Conservation (phyloP, 1,140 invertebrate species). For the Meloidogyne floridensis region DNA sequence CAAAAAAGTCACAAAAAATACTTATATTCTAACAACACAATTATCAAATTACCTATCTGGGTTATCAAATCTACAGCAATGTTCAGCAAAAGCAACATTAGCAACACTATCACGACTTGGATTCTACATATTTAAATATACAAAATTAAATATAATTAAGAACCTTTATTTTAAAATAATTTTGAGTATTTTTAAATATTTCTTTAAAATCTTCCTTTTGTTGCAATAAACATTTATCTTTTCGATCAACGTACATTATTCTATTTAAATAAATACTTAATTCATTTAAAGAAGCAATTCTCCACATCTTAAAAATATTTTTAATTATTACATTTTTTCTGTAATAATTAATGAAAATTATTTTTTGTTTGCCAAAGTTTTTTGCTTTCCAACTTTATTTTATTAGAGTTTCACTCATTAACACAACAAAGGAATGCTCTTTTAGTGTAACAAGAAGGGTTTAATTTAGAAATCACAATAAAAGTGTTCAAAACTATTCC, state of each 20-base stretch:
- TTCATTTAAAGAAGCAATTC: conserved; percentile 6
- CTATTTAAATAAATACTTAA: conserved; percentile 5
- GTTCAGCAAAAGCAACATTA: background rate
- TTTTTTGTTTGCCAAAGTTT: too few relatives aligned
- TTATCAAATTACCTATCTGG: background rate
- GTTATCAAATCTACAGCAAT: background rate
- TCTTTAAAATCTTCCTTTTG: conserved; percentile 7
- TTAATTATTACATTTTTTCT: too few relatives aligned
- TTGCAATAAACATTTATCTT: background rate
- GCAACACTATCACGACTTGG: background rate
- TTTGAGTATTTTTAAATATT: background rate
- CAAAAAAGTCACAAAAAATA: too few relatives aligned
- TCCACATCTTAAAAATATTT: background rate
- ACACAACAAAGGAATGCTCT: too few relatives aligned
- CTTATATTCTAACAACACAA: too few relatives aligned
- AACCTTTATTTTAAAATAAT: conserved; percentile 10
- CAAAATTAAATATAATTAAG: background rate
- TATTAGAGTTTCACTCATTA: too few relatives aligned
- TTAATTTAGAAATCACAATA: too few relatives aligned
- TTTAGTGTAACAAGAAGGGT: too few relatives aligned
- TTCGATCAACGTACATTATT: background rate
- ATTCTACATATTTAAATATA: background rate
- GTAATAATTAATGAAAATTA: too few relatives aligned
- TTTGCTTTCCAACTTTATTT: too few relatives aligned
- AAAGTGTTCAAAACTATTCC: too few relatives aligned